Conservation (phyloP, 2,888 invertebrate species). For the Epinotia brunnichana region DNA sequence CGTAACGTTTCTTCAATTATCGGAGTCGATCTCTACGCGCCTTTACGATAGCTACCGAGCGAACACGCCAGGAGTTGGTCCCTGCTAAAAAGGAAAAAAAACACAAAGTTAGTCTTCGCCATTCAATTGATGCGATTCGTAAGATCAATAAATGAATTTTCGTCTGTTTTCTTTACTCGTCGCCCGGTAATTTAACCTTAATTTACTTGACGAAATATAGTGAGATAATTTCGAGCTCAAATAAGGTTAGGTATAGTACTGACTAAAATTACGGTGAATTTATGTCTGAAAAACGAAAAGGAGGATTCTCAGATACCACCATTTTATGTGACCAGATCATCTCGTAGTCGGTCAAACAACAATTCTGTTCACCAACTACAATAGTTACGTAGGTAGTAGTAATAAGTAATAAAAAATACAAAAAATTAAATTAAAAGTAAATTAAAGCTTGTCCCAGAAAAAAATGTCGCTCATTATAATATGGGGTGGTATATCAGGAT, state of each 20-base stretch:
- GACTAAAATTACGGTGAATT: background rate
- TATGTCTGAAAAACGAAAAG: background rate
- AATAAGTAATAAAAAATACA: too few species aligned
- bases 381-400: too few species aligned
- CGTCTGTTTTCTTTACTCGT: background rate
- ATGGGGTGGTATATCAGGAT: too few species aligned
- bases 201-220: background rate
- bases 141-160: conserved; percentile 14
- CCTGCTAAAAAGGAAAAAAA: conserved; percentile 48
- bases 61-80: conserved; percentile 61
- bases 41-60: conserved; percentile 74
- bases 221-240: background rate
- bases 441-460: too few species aligned
- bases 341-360: too few species aligned
- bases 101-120: conserved; percentile 54
- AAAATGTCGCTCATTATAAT: too few species aligned
- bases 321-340: too few species aligned
- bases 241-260: background rate
- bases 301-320: too few species aligned
- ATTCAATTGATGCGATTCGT: conserved; percentile 42
- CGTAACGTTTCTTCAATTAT: conserved; percentile 79
- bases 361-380: too few species aligned
- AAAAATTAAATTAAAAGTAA: too few species aligned
- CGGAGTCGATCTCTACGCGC: conserved; percentile 74
- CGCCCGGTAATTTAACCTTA: background rate